Percentiles rank a stretch among this genome's conserved stretches.
Evolutionary conservation across 2,797 vertebrate genomes (phyloP).

Genomic region (Erpetoichthys calabaricus): DNA sequence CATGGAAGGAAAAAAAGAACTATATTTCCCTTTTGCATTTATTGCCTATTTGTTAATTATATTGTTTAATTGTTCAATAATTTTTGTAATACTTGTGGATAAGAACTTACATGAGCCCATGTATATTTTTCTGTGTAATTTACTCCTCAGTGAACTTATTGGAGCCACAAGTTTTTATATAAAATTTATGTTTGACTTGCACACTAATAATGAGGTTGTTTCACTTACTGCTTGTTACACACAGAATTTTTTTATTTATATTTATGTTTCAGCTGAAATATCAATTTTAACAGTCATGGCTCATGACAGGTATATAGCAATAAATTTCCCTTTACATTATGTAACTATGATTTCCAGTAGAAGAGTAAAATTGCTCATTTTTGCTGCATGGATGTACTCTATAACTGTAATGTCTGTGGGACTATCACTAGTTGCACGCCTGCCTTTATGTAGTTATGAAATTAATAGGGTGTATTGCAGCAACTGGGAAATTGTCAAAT

Average conservation of each 20-base stretch:
- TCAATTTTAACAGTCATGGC: constrained; percentile 10
- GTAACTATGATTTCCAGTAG: constrained; percentile 4
- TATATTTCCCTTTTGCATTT: constrained; percentile 5
- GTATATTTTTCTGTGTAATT: constrained; percentile 12
- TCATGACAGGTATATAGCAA: constrained; percentile 10
- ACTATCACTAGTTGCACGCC: constrained; percentile 4
- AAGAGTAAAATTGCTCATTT: constrained; percentile 4
- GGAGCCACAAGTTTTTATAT: constrained; percentile 13
- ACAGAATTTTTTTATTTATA: constrained; percentile 7
- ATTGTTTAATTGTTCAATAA: constrained; percentile 1
- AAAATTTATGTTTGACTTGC: constrained; percentile 15
- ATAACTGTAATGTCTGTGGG: constrained; percentile 3
- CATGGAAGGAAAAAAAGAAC: background rate
- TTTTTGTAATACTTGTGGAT: background rate
- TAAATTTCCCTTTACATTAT: constrained; percentile 11
- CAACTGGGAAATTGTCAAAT: constrained; percentile 1
- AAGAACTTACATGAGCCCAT: constrained; percentile 11
- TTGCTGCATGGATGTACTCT: constrained; percentile 7
- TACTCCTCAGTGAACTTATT: constrained; percentile 8
- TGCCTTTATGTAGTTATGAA: background rate
- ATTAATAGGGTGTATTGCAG: constrained; percentile 3
- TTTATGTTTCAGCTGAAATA: constrained; percentile 10
- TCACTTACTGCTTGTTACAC: constrained; percentile 8
- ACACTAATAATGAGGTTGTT: constrained; percentile 3
- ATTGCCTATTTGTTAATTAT: constrained; percentile 9